Base-by-base conservation (phyloP, 1,140 invertebrate species). In the Physella acuta region DNA sequence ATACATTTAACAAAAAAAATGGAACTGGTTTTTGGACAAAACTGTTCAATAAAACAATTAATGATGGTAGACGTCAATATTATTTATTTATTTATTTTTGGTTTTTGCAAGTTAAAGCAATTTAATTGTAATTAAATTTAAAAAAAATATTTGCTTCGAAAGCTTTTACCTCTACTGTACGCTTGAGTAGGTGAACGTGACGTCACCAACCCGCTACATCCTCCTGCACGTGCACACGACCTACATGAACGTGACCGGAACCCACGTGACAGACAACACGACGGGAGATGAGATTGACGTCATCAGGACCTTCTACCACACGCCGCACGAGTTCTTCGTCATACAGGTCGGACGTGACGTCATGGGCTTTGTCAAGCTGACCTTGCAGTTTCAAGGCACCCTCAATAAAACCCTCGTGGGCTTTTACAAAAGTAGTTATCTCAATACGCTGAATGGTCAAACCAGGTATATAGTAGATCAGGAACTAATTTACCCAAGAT, bases 401-500 rank as follows among this genome's bases (percentile, higher is more conserved):
- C 81, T 93, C 20, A 84, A 83, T 1, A 85, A 86, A 3, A 86
- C 90, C 56, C 91, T 92, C 66, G 88, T 90, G 26, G 93, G 93
- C 0, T 90, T 94, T 75, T 94, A 94, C 81, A 88, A 89, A 53
- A 93, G 92, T 80, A 87, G 84, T 33, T 94, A 94, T 80, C 87
- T 85, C 52, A 89, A 90, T 74, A 78, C 75, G n/a, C n/a, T n/a
- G n/a, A n/a, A n/a, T n/a, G n/a, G n/a, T n/a, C n/a, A n/a, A n/a
- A n/a, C n/a, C n/a, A n/a, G n/a, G n/a, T n/a, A n/a, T n/a, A n/a
- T n/a, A n/a, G n/a, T n/a, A n/a, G n/a, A n/a, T n/a, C n/a, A n/a
- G n/a, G n/a, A n/a, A n/a, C n/a, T n/a, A n/a, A n/a, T n/a, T n/a
- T n/a, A n/a, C n/a, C n/a, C n/a, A n/a, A n/a, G n/a, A n/a, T n/a